Evolutionary conservation across 2,113 vertebrate species (phyloP).

Genomic region (Grammomys dolichurus): DNA sequence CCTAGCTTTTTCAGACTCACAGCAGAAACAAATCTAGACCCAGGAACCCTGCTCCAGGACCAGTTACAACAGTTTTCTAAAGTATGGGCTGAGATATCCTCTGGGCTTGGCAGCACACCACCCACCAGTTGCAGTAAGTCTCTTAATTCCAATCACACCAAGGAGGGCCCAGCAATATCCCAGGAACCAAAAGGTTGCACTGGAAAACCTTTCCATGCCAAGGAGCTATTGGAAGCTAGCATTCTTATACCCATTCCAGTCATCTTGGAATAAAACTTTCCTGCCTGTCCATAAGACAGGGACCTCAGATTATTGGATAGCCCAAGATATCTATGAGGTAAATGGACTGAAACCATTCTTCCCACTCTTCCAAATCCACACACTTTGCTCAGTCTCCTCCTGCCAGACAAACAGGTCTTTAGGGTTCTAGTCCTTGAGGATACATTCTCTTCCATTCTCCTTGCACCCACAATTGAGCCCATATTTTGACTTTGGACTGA

Average conservation of each 20-base stretch:
- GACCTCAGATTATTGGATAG: neutral
- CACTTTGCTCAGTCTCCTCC: neutral
- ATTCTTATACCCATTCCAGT: neutral
- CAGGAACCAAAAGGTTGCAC: neutral
- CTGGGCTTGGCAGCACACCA: neutral
- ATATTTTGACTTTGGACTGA: neutral
- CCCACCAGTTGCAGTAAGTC: neutral
- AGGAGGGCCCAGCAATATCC: neutral
- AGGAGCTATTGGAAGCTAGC: neutral
- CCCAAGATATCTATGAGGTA: neutral
- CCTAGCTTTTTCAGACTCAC: neutral
- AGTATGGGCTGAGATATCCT: neutral
- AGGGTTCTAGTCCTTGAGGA: neutral
- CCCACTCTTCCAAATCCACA: neutral
- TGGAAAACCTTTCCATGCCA: neutral
- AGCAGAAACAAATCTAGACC: neutral
- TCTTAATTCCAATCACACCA: neutral
- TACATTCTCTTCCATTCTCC: neutral
- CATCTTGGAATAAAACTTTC: neutral
- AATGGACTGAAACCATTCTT: neutral
- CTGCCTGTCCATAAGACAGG: neutral
- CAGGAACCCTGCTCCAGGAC: neutral
- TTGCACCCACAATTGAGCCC: neutral
- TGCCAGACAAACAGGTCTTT: neutral
- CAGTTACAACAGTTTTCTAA: neutral